These are phyloP conservation scores for Eupelmus urozonus DNA, from an alignment of 2,888 invertebrate genomes.

Conservation along the genomic window DNA sequence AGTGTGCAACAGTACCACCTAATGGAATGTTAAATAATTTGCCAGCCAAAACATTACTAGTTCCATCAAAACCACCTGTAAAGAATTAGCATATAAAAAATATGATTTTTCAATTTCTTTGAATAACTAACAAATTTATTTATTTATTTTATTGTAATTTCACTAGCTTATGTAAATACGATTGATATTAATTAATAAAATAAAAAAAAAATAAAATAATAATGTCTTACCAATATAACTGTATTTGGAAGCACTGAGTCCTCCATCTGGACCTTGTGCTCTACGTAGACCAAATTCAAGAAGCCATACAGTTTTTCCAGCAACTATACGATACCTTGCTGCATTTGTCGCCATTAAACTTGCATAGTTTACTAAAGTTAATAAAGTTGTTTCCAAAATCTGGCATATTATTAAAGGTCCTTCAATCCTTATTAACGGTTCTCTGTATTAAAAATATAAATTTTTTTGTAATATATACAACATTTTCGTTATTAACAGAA, in stretches of 20 bases:
- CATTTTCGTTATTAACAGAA: too few relatives aligned
- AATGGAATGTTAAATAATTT: conserved; percentile 98
- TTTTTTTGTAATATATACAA: background rate
- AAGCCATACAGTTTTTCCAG: conserved; percentile 91
- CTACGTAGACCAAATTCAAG: conserved; percentile 97
- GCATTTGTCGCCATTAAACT: conserved; percentile 99
- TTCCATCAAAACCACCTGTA: conserved; percentile 97
- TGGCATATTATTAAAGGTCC: conserved; percentile 97
- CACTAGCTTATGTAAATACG: too few relatives aligned
- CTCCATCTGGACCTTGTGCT: conserved; percentile 99
- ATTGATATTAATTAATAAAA: too few relatives aligned
- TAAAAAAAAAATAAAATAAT: conserved; percentile 30
- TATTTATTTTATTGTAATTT: too few relatives aligned
- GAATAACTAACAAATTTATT: too few relatives aligned
- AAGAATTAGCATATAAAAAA: too few relatives aligned
- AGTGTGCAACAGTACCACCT: conserved; percentile 98
- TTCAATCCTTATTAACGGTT: conserved; percentile 94
- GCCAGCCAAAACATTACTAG: conserved; percentile 98
- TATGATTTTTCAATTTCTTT: too few relatives aligned
- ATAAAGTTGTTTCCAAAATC: conserved; percentile 95
- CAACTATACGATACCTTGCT: conserved; percentile 96
- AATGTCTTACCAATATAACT: conserved; percentile 92
- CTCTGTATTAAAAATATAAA: conserved; percentile 84
- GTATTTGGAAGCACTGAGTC: conserved; percentile 97
- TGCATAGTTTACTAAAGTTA: conserved; percentile 97